Evolutionary conservation across 2,113 vertebrate genomes (phyloP), one percentile per base, ranked within the genome.

Genomic region (Chaetodon trifascialis): DNA sequence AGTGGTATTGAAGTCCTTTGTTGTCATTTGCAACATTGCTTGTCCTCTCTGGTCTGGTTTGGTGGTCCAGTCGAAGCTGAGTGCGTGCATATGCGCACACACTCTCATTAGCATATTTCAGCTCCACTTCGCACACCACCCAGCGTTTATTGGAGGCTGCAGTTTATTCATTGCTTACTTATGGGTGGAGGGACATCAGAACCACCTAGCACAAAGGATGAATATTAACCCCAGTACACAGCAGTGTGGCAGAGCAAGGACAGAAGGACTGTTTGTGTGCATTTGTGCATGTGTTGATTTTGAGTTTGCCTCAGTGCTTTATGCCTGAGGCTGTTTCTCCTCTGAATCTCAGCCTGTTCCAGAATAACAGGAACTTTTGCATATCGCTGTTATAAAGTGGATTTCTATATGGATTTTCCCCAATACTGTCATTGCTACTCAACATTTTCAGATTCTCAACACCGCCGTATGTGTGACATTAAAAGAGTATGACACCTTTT

Each of bases 121-220:
- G 76, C 88, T 89, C 84, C 84, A 90, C 77, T 94, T 82, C 84
- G 62, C 82, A 60, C 46, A 47, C 69, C 73, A n/a, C 63, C 54
- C 59, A 16, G 69, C 83, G 85, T 88, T 92, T 92, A 94, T 93
- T 90, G 80, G 88, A 94, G 82, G 86, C 90, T 93, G 88, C 86
- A 90, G 87, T 82, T 91, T 85, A 88, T 93, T 92, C 88, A 87
- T 93, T 93, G 88, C 89, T 92, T 92, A 90, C 88, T 93, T 91
- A 83, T 89, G 77, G 89, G 87, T 82, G 91, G 89, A 80, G 72
- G 83, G 85, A 75, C 86, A 86, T 90, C 83, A 60, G 76, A 91
- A 71, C 55, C 89, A 92, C 73, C 82, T 64, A 60, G 87, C 88
- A 89, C 84, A 93, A 92, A 49, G 60, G 80, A 93, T 91, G 84